Evolutionary conservation across 2,888 invertebrate species (phyloP).

Genomic region (Drosophila pegasa): DNA sequence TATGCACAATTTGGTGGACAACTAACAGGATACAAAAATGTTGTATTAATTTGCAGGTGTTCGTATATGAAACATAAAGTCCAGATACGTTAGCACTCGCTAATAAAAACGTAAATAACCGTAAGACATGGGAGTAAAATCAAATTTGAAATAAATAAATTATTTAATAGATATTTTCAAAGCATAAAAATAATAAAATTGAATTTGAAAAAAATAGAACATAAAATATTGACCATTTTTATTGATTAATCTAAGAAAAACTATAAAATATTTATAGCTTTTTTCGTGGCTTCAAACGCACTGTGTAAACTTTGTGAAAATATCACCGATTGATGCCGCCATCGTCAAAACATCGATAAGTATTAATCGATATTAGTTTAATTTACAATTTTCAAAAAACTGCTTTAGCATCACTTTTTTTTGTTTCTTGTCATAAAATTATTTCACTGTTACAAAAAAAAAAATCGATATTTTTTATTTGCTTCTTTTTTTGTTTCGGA

Average conservation of each 20-base stretch:
- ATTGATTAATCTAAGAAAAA: constrained; percentile 69
- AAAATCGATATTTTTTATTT: not conserved
- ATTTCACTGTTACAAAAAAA: not conserved
- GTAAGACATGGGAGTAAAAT: constrained; percentile 5
- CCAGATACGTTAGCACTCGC: not conserved
- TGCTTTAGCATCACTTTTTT: not conserved
- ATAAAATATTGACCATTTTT: no score
- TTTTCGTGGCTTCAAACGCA: constrained; percentile 4
- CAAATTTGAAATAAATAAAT: constrained; percentile 20
- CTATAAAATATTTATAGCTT: constrained; percentile 20
- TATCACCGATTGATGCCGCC: no score
- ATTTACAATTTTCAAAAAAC: not conserved
- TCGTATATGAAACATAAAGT: constrained; percentile 1
- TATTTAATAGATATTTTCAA: constrained; percentile 26
- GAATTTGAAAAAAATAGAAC: constrained; percentile 43
- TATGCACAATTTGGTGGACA: constrained; percentile 35
- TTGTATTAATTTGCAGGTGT: constrained; percentile 39
- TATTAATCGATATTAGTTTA: constrained; percentile 9
- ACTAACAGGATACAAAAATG: constrained; percentile 33
- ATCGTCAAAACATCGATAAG: constrained; percentile 5
- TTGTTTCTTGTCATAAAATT: constrained; percentile 20
- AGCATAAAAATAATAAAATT: constrained; percentile 48
- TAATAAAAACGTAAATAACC: constrained; percentile 14
- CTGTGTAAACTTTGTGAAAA: not conserved
- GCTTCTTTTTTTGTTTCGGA: not conserved